Evolutionary conservation across 2,113 vertebrate genomes (phyloP).

Genomic region (Onychostruthus taczanowskii): DNA sequence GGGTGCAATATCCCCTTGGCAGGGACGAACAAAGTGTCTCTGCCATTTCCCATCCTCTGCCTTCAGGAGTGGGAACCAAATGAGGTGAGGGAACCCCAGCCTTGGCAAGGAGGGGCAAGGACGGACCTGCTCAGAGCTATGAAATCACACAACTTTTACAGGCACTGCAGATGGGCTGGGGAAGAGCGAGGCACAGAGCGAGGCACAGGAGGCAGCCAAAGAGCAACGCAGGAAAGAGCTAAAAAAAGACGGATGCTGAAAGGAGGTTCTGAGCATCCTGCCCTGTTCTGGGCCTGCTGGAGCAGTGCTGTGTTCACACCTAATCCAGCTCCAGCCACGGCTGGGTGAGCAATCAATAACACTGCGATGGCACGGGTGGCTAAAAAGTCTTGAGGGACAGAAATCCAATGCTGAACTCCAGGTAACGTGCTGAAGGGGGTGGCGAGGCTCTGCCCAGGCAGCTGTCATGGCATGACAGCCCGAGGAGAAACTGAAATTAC

Average conservation of each 20-base stretch:
- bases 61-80: neutral
- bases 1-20: neutral
- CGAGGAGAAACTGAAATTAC: neutral
- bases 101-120: neutral
- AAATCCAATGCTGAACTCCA: constrained; percentile 34
- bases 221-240: neutral
- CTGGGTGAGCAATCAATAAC: constrained; percentile 44
- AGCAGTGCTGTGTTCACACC: constrained; percentile 30
- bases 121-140: neutral
- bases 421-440: neutral
- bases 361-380: neutral
- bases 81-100: rapidly evolving
- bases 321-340: constrained; percentile 34
- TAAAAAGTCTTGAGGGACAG: constrained; percentile 57
- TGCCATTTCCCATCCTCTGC: neutral
- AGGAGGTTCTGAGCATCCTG: neutral
- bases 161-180: neutral
- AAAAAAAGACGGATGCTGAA: rapidly evolving
- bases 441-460: neutral
- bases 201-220: neutral
- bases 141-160: neutral
- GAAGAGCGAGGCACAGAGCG: rapidly evolving
- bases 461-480: neutral
- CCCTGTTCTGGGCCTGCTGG: neutral
- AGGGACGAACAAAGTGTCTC: neutral